Conservation (phyloP, 2,888 invertebrate species). For the Myathropa florea region DNA sequence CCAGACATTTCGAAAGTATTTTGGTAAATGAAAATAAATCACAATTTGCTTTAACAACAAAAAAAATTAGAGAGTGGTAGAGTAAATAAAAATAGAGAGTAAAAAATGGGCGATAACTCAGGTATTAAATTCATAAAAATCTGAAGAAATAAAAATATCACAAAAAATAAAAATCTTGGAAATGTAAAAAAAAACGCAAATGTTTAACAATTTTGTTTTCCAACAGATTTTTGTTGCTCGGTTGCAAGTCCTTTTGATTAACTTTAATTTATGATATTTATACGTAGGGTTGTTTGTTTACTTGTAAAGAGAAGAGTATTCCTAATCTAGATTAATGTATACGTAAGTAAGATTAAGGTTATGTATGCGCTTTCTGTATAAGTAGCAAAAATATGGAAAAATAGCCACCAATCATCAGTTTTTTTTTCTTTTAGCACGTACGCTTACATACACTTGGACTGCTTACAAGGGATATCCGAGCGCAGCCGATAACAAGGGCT, state of each 20-base stretch:
- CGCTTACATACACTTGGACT: slow-evolving; percentile 5
- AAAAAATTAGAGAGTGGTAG: background rate
- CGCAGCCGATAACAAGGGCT: slow-evolving; percentile 80
- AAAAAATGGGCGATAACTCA: slow-evolving; percentile 3
- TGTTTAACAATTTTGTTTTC: slow-evolving; percentile 8
- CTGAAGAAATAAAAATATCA: slow-evolving; percentile 45
- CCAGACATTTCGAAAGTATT: slow-evolving; percentile 50
- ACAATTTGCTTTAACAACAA: slow-evolving; percentile 47
- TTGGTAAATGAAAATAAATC: slow-evolving; percentile 40
- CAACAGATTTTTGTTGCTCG: background rate
- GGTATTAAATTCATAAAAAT: slow-evolving; percentile 18
- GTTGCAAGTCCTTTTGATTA: slow-evolving; percentile 20
- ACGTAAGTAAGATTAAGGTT: slow-evolving; percentile 33
- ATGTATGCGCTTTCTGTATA: slow-evolving; percentile 56
- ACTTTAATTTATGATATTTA: slow-evolving; percentile 67
- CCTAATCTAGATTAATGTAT: slow-evolving; percentile 50
- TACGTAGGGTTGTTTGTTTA: slow-evolving; percentile 70
- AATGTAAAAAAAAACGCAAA: slow-evolving; percentile 25
- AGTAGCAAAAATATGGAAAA: slow-evolving; percentile 66
- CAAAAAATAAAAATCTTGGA: slow-evolving; percentile 38
- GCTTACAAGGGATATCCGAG: slow-evolving; percentile 78
- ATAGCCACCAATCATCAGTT: slow-evolving; percentile 60
- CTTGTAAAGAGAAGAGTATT: slow-evolving; percentile 46
- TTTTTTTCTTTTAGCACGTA: slow-evolving; percentile 29
- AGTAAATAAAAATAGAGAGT: background rate